Conservation (phyloP, 2,888 invertebrate species). For the Brachypalpus laphriformis region DNA sequence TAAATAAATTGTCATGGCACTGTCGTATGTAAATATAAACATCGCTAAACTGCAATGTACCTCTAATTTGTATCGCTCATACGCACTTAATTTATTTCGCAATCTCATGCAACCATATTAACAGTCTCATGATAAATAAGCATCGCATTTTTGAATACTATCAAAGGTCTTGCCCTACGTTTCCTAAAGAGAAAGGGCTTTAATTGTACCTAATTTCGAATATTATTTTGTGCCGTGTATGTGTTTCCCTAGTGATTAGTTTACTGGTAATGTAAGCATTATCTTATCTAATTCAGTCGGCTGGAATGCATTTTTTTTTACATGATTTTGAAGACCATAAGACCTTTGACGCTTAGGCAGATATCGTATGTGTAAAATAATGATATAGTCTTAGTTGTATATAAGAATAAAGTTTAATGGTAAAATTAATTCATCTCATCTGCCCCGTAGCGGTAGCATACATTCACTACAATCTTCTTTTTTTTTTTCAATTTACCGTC, state of each 20-base stretch:
- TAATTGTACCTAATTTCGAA: slow-evolving; percentile 14
- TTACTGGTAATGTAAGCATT: not conserved
- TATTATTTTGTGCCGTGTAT: slow-evolving; percentile 9
- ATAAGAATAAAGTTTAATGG: not conserved
- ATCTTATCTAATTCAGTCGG: not conserved
- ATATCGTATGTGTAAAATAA: not conserved
- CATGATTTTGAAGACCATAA: not conserved
- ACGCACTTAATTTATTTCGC: too few relatives aligned
- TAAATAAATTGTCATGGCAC: too few relatives aligned
- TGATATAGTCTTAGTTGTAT: not conserved
- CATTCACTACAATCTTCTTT: too few relatives aligned
- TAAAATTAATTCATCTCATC: too few relatives aligned
- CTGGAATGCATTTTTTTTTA: slow-evolving; percentile 1
- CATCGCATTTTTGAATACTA: not conserved
- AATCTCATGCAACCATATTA: too few relatives aligned
- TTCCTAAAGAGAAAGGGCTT: slow-evolving; percentile 12
- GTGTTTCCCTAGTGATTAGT: not conserved
- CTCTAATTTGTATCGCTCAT: too few relatives aligned
- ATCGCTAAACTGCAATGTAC: too few relatives aligned
- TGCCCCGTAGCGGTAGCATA: too few relatives aligned
- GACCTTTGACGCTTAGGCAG: not conserved
- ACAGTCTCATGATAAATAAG: too few relatives aligned
- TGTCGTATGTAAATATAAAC: too few relatives aligned
- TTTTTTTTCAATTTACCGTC: too few relatives aligned
- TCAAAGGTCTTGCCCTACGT: not conserved